phyloP scores from a whole-genome alignment of 1,140 invertebrate species.

The Drosophila tropicalis region DNA sequence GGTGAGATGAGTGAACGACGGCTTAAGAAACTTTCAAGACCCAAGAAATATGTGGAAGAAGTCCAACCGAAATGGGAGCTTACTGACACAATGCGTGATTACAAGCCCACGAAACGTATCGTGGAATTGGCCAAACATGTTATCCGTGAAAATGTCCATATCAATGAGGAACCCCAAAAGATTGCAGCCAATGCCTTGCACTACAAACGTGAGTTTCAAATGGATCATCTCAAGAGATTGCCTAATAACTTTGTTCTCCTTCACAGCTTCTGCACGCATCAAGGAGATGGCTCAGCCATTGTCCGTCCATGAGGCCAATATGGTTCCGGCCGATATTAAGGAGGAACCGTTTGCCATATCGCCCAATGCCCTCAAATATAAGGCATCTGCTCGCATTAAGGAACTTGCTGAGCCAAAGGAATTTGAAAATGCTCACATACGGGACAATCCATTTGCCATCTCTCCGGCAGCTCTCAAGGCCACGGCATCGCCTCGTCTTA shows the following conservation, averaged over 20 bases:
- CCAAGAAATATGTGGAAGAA: slow-evolving; percentile 40
- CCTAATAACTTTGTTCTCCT: not conserved
- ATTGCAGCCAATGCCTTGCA: slow-evolving; percentile 51
- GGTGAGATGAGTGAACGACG: slow-evolving; percentile 31
- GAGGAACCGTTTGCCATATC: slow-evolving; percentile 74
- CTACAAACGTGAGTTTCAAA: slow-evolving; percentile 61
- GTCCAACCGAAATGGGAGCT: slow-evolving; percentile 58
- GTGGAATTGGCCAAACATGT: slow-evolving; percentile 42
- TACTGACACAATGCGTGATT: slow-evolving; percentile 47
- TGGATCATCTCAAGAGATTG: too few relatives aligned
- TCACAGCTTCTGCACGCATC: slow-evolving; percentile 63
- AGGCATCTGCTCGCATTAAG: slow-evolving; percentile 81
- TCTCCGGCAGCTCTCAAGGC: slow-evolving; percentile 83
- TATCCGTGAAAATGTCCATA: slow-evolving; percentile 51
- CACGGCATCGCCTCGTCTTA: slow-evolving; percentile 83
- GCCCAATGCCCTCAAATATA: slow-evolving; percentile 82
- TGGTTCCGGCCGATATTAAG: slow-evolving; percentile 54
- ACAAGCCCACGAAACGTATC: slow-evolving; percentile 59
- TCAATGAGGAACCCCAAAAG: slow-evolving; percentile 53
- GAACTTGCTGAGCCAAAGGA: slow-evolving; percentile 84
- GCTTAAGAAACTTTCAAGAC: slow-evolving; percentile 51
- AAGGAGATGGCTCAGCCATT: slow-evolving; percentile 67
- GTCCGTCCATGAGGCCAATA: slow-evolving; percentile 53
- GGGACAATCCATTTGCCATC: slow-evolving; percentile 73
- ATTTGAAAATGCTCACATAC: slow-evolving; percentile 74